Percentiles rank a stretch among this genome's conserved stretches.
Evolutionary conservation across 1,140 invertebrate genomes (phyloP).

Genomic region (Eriocheir sinensis): DNA sequence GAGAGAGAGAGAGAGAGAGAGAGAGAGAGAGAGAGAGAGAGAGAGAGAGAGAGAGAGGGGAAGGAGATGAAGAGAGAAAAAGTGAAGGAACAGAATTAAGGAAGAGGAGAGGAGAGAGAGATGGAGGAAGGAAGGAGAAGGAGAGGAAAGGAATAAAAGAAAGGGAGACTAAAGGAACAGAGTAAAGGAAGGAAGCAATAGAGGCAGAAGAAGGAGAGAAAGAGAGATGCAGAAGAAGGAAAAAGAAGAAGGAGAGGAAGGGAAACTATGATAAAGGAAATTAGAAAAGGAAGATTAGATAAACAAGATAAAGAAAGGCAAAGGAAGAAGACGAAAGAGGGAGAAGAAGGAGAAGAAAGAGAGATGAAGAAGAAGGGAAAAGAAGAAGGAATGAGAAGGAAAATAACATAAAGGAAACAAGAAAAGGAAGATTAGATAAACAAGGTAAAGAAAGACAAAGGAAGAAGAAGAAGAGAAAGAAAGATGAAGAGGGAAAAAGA

Average conservation of each 20-base stretch:
- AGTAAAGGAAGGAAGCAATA: neutral
- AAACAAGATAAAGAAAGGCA: neutral
- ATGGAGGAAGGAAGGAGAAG: neutral
- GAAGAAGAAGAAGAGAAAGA: neutral
- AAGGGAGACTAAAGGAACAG: neutral
- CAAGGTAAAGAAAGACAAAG: no score
- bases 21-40: neutral
- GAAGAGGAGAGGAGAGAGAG: no score
- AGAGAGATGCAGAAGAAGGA: neutral
- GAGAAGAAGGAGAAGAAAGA: no score
- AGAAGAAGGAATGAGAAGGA: neutral
- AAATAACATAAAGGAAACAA: neutral
- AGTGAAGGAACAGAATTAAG: neutral
- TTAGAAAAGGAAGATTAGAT: no score
- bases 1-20: neutral
- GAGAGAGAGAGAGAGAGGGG: no score
- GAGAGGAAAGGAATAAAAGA: neutral
- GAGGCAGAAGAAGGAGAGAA: no score
- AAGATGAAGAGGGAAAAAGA: neutral
- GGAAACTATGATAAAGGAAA: no score
- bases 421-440: no score
- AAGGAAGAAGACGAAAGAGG: no score
- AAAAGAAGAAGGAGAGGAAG: neutral
- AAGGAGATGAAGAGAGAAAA: neutral
- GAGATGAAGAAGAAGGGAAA: no score